Percentiles rank a stretch among this genome's conserved stretches.
Evolutionary conservation across 1,140 invertebrate species (phyloP).

Genomic region (Bombus confusus): DNA sequence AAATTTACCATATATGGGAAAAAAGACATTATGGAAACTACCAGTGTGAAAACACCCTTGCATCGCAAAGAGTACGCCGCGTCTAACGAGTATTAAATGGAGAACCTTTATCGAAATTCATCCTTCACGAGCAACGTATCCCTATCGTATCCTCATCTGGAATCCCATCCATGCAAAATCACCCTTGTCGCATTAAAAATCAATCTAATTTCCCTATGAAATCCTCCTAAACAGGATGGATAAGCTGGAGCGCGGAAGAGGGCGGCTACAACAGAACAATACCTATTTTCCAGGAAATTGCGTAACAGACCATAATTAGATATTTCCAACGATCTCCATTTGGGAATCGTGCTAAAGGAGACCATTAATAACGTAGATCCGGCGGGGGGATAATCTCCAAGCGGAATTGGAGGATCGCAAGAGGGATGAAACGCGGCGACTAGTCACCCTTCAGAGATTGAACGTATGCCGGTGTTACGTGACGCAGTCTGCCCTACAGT

Average conservation of each 20-base stretch:
- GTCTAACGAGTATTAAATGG: not conserved
- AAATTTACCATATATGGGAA: not conserved
- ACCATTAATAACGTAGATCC: slow-evolving; percentile 54
- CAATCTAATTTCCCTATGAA: not conserved
- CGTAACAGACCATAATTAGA: slow-evolving; percentile 47
- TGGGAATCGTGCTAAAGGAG: slow-evolving; percentile 36
- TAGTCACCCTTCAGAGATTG: slow-evolving; percentile 44
- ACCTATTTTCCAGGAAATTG: slow-evolving; percentile 33
- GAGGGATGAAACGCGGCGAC: slow-evolving; percentile 40
- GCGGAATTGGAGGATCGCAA: slow-evolving; percentile 42
- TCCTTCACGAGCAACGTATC: not conserved
- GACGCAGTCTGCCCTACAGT: not conserved
- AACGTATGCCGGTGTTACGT: slow-evolving; percentile 23
- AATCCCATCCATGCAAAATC: not conserved
- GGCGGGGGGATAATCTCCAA: slow-evolving; percentile 41
- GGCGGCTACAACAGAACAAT: not conserved
- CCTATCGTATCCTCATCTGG: not conserved
- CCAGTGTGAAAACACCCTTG: not conserved
- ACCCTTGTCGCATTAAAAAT: not conserved
- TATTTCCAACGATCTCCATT: slow-evolving; percentile 52
- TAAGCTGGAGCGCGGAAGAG: not conserved
- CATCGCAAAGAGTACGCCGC: not conserved
- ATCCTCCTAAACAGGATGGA: not conserved
- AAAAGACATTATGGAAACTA: too few species aligned
- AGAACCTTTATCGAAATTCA: not conserved